phyloP scores from a whole-genome alignment of 2,113 vertebrate species.

The Spheniscus mendiculus region DNA sequence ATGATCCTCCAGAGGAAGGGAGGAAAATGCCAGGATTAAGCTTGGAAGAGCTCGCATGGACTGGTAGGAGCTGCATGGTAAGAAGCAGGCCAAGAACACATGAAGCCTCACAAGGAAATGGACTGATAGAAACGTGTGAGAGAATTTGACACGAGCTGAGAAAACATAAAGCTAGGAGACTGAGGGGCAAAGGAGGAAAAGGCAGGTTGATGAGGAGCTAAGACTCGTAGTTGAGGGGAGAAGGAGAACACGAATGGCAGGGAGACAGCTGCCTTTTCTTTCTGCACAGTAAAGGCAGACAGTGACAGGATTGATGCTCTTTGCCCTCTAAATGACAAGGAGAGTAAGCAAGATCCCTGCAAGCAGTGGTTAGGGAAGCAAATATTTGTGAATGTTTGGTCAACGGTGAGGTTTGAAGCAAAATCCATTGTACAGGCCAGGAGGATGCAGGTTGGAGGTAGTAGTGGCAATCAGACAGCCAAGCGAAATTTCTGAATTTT shows the following conservation, averaged over 20 bases:
- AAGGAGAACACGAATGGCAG: not conserved
- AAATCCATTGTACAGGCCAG: not conserved
- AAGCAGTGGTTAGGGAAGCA: not conserved
- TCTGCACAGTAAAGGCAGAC: not conserved
- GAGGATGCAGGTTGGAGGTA: not conserved
- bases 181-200: not conserved
- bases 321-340: not conserved
- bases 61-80: not conserved
- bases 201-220: rapidly evolving
- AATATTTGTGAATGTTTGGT: not conserved
- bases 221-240: not conserved
- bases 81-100: not conserved
- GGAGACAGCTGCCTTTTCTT: not conserved
- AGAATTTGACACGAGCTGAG: not conserved
- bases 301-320: not conserved
- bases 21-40: not conserved
- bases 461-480: not conserved
- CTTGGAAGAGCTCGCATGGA: not conserved
- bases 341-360: not conserved
- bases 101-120: not conserved
- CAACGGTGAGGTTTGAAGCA: not conserved
- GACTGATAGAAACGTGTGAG: rapidly evolving
- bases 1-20: not conserved
- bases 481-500: not conserved
- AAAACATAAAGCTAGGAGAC: not conserved